phyloP scores from a whole-genome alignment of 2,113 vertebrate species.

The Tor tambroides region DNA sequence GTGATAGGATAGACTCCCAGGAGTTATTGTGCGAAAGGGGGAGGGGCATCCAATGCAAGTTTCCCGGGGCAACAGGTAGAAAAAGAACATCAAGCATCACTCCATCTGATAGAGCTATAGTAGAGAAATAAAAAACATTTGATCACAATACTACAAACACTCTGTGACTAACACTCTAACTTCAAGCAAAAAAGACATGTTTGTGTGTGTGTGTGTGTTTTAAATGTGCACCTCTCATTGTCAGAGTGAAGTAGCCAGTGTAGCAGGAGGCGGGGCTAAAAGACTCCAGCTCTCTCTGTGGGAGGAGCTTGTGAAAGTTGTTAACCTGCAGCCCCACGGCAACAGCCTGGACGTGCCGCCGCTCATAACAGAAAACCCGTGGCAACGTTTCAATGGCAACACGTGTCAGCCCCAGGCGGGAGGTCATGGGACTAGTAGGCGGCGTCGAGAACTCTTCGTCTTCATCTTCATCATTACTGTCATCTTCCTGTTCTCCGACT shows the following conservation, averaged over 20 bases:
- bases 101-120: conserved; percentile 70
- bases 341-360: conserved; percentile 63
- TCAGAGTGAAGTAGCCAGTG: conserved; percentile 69
- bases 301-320: conserved; percentile 48
- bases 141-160: background rate
- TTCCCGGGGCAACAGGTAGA: conserved; percentile 63
- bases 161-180: background rate
- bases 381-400: conserved; percentile 68
- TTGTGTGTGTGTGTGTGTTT: conserved; percentile 38
- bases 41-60: conserved; percentile 43
- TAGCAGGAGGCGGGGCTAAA: conserved; percentile 62
- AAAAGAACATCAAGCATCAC: conserved; percentile 67
- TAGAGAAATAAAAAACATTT: background rate
- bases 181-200: conserved; percentile 45
- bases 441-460: conserved; percentile 54
- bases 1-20: conserved; percentile 73
- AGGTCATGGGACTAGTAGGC: conserved; percentile 15
- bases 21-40: conserved; percentile 68
- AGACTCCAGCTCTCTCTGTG: conserved; percentile 49
- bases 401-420: conserved; percentile 37
- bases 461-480: conserved; percentile 45
- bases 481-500: conserved; percentile 49
- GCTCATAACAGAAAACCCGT: conserved; percentile 63
- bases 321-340: conserved; percentile 61
- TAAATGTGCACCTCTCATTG: conserved; percentile 61